Evolutionary conservation across 1,140 invertebrate genomes (phyloP).

Genomic region (Trichoplusia ni): DNA sequence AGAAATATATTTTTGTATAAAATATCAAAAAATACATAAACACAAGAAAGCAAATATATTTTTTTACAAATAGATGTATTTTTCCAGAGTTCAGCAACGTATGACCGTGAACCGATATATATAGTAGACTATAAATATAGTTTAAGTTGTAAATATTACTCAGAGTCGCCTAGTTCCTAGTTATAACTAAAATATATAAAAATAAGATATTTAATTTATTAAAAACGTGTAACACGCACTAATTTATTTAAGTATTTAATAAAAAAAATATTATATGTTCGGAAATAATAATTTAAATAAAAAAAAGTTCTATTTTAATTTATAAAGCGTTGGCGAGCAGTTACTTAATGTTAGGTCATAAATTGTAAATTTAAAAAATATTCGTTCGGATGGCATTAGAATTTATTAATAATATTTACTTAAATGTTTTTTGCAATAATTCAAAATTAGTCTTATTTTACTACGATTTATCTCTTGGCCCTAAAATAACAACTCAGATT

Average conservation of each 20-base stretch:
- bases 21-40: conserved; percentile 28
- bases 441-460: not conserved
- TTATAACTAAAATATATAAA: conserved; percentile 25
- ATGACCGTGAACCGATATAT: no score
- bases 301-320: not conserved
- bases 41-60: conserved; percentile 32
- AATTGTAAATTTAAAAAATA: no score
- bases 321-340: no score
- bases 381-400: not conserved
- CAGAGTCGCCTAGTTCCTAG: conserved; percentile 71
- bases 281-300: not conserved
- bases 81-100: no score
- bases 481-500: not conserved
- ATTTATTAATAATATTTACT: not conserved
- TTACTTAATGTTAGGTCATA: no score
- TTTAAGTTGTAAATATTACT: conserved; percentile 20
- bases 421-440: not conserved
- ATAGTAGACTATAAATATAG: no score
- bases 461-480: not conserved
- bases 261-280: no score
- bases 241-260: no score
- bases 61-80: conserved; percentile 26
- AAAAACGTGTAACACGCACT: no score
- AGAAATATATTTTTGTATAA: conserved; percentile 44
- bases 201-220: not conserved